These are phyloP conservation scores for Siderastrea siderea DNA, from an alignment of 92 coral and sea anemone genomes.

Conservation along the genomic window DNA sequence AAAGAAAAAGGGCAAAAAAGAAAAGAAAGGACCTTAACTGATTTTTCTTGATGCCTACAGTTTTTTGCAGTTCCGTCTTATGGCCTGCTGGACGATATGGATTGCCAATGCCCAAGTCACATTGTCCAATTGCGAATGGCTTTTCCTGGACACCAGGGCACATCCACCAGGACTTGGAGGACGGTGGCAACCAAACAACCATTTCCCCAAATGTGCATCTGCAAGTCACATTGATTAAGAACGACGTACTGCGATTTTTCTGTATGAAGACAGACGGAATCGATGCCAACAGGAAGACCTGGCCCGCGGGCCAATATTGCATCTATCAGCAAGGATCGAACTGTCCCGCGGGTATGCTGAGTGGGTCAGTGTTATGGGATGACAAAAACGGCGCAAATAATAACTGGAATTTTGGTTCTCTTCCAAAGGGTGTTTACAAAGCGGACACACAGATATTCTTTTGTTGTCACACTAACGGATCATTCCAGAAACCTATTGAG, in stretches of 20 bases:
- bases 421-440: constrained; percentile 77
- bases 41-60: not conserved
- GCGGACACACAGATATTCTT: constrained; percentile 49
- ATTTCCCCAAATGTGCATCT: constrained; percentile 50
- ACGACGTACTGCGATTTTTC: constrained; percentile 60
- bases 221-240: constrained; percentile 44
- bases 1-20: no score
- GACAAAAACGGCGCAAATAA: constrained; percentile 44
- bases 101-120: constrained; percentile 33
- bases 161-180: constrained; percentile 37
- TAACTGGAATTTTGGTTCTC: constrained; percentile 53
- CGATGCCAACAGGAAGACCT: constrained; percentile 28
- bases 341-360: constrained; percentile 65
- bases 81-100: constrained; percentile 53
- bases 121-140: constrained; percentile 20
- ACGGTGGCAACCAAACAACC: not conserved
- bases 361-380: constrained; percentile 76
- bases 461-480: constrained; percentile 45
- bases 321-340: constrained; percentile 68
- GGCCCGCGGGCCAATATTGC: constrained; percentile 86
- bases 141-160: constrained; percentile 21
- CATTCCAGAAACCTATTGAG: constrained; percentile 13
- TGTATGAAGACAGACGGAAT: constrained; percentile 71
- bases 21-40: no score
- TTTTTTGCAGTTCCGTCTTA: constrained; percentile 1